Percentiles rank a stretch among this genome's conserved stretches.
Conservation (phyloP, 2,797 vertebrate genomes). For the Cyclopterus lumpus region DNA sequence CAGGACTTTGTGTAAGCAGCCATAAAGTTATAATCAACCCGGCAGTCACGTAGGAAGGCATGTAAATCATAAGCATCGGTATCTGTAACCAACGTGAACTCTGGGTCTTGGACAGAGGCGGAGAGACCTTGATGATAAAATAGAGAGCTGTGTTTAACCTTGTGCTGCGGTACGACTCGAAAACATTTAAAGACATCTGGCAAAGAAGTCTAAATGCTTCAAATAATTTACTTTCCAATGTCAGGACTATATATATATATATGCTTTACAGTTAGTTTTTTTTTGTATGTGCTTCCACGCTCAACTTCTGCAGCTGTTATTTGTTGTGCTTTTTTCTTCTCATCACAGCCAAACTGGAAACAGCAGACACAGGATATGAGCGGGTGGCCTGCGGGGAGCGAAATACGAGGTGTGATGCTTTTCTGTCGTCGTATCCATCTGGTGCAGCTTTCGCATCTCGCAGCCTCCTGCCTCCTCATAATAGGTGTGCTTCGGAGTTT, state of each 20-base stretch:
- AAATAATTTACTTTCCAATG: constrained; percentile 15
- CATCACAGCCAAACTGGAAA: constrained; percentile 40
- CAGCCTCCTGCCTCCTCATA: constrained; percentile 64
- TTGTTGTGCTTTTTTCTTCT: constrained; percentile 30
- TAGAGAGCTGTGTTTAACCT: constrained; percentile 21
- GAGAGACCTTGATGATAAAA: constrained; percentile 12
- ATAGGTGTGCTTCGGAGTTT: constrained; percentile 68
- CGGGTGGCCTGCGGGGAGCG: constrained; percentile 64
- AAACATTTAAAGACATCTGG: constrained; percentile 25
- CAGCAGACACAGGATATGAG: constrained; percentile 63
- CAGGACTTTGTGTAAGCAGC: constrained; percentile 51
- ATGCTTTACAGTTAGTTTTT: not conserved
- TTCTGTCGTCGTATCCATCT: constrained; percentile 69
- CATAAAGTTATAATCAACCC: constrained; percentile 51
- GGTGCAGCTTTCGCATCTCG: constrained; percentile 71
- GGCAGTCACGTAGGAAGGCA: constrained; percentile 18
- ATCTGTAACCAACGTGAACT: constrained; percentile 5
- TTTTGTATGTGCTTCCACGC: constrained; percentile 19
- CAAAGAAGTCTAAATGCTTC: constrained; percentile 4
- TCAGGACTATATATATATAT: not conserved
- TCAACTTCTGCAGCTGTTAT: constrained; percentile 54
- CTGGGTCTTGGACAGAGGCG: not conserved
- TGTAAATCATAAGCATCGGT: constrained; percentile 7
- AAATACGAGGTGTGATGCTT: constrained; percentile 65
- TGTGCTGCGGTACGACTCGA: not conserved